These are phyloP conservation scores for Passerina amoena DNA, from an alignment of 2,113 vertebrate species.

Conservation along the genomic window DNA sequence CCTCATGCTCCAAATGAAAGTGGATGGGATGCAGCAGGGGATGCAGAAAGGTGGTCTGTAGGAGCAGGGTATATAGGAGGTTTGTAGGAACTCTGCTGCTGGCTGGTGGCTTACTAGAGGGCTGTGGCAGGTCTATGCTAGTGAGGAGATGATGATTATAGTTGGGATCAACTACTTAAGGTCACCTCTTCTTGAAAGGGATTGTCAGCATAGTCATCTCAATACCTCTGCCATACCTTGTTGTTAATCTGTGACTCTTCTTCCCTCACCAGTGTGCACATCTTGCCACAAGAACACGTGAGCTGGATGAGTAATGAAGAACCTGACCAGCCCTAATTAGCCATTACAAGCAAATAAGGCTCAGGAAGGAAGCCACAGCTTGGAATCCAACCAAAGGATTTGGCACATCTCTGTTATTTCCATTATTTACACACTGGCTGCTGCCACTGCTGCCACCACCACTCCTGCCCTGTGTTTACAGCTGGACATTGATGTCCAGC, in stretches of 20 bases:
- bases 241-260: neutral
- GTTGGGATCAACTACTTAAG: neutral
- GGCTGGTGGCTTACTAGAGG: neutral
- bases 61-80: neutral
- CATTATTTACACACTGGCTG: neutral
- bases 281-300: neutral
- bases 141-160: neutral
- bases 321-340: conserved; percentile 57
- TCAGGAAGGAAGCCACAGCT: conserved; percentile 6
- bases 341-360: conserved; percentile 59
- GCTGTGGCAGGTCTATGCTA: neutral
- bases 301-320: conserved; percentile 52
- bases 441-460: neutral
- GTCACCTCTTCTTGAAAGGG: neutral
- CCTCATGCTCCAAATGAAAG: neutral
- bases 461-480: neutral
- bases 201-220: neutral
- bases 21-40: neutral
- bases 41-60: neutral
- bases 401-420: conserved; percentile 19
- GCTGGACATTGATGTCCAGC: neutral
- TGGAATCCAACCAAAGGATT: conserved; percentile 30
- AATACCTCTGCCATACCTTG: neutral
- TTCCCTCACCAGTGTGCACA: neutral
- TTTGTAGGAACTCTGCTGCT: neutral